phyloP scores from a whole-genome alignment of 2,888 invertebrate species.

The Apocheima hispidaria region DNA sequence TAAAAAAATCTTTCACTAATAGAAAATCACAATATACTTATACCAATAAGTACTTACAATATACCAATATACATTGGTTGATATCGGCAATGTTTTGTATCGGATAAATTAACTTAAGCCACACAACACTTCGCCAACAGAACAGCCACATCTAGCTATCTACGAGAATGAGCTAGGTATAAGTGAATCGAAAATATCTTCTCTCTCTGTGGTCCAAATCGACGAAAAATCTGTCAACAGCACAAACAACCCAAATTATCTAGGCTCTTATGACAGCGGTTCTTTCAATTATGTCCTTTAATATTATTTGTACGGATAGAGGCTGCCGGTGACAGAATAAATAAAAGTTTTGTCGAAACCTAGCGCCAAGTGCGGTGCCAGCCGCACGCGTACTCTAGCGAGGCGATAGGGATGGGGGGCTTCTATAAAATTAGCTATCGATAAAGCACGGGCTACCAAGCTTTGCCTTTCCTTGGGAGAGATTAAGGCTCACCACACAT shows the following conservation, averaged over 20 bases:
- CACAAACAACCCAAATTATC: slow-evolving; percentile 33
- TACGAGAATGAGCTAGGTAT: not conserved
- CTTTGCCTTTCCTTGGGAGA: no score
- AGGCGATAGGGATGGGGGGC: slow-evolving; percentile 50
- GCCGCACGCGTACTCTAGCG: slow-evolving; percentile 62
- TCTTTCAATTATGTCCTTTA: slow-evolving; percentile 39
- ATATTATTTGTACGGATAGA: slow-evolving; percentile 52
- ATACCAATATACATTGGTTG: no score
- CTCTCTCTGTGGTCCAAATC: slow-evolving; percentile 2
- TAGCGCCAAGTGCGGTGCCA: slow-evolving; percentile 75
- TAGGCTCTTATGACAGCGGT: slow-evolving; percentile 27
- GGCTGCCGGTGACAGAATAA: slow-evolving; percentile 77
- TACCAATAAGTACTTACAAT: no score
- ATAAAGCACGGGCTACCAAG: not conserved
- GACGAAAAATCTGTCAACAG: slow-evolving; percentile 13
- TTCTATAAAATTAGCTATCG: slow-evolving; percentile 8
- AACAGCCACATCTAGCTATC: not conserved
- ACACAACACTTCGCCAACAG: no score
- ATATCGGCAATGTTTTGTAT: no score
- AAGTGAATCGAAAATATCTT: not conserved
- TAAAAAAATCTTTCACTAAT: no score
- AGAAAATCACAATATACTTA: no score
- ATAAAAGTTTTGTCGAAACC: slow-evolving; percentile 79
- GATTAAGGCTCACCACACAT: no score
- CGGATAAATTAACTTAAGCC: no score